Evolutionary conservation across 2,797 vertebrate species (phyloP).

Genomic region (Jordanella pulchra): DNA sequence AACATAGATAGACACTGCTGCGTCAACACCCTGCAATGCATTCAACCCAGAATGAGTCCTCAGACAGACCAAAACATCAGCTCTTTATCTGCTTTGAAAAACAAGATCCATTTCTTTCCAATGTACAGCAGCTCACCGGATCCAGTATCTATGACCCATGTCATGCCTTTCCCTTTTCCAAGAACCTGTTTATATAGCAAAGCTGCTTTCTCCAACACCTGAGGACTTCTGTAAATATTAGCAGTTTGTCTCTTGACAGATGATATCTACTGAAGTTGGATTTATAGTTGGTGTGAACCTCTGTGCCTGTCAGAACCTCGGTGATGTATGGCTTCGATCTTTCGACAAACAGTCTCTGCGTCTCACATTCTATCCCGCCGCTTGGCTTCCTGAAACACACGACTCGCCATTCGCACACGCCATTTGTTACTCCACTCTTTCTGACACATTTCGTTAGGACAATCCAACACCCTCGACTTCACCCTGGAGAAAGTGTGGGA

Average conservation of each 20-base stretch:
- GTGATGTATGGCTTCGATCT: background rate
- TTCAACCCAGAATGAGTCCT: background rate
- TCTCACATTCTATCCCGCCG: background rate
- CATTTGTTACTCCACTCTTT: constrained; percentile 2
- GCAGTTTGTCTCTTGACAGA: background rate
- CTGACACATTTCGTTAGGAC: constrained; percentile 5
- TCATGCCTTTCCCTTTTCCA: background rate
- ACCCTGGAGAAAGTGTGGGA: constrained; percentile 2
- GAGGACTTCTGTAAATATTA: constrained; percentile 1
- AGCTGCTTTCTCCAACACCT: background rate
- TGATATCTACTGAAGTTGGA: constrained; percentile 1
- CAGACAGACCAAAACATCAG: background rate
- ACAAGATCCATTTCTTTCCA: background rate
- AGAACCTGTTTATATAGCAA: constrained; percentile 3
- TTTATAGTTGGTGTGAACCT: background rate
- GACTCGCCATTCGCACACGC: background rate
- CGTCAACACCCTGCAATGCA: background rate
- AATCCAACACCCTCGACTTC: constrained; percentile 1
- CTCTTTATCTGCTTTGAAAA: background rate
- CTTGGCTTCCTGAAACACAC: constrained; percentile 12
- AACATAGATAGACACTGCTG: constrained; percentile 2
- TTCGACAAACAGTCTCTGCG: background rate
- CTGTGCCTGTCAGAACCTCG: background rate
- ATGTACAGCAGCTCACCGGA: background rate
- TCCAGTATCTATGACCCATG: background rate